Evolutionary conservation across 2,113 vertebrate species (phyloP).

Genomic region (Strix aluco): DNA sequence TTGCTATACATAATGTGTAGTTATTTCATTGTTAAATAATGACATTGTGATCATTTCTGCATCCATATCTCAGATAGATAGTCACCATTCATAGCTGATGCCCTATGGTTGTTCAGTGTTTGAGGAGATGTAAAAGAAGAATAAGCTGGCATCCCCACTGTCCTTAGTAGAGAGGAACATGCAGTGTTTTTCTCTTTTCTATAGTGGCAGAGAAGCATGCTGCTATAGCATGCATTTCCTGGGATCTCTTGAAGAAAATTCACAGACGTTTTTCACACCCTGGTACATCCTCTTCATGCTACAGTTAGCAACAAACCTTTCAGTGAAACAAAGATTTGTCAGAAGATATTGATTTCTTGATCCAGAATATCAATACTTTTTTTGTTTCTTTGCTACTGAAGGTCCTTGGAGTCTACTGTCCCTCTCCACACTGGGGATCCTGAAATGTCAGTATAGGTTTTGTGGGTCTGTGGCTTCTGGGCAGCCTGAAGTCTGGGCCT

Average conservation of each 20-base stretch:
- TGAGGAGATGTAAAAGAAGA: background rate
- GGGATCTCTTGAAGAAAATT: background rate
- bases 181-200: background rate
- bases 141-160: background rate
- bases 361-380: background rate
- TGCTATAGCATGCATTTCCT: background rate
- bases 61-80: background rate
- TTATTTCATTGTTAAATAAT: background rate
- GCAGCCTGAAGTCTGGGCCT: background rate
- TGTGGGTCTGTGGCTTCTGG: background rate
- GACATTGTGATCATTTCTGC: background rate
- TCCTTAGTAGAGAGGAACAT: background rate
- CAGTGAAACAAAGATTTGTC: background rate
- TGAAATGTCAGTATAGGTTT: background rate
- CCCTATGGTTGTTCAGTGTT: background rate
- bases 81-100: background rate
- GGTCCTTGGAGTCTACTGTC: background rate
- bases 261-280: background rate
- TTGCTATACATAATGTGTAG: background rate
- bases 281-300: background rate
- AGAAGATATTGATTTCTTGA: background rate
- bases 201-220: fast-evolving
- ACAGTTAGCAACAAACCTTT: background rate
- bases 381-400: background rate
- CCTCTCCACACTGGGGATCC: background rate